Percentiles rank a stretch among this genome's conserved stretches.
Evolutionary conservation across 2,113 vertebrate genomes (phyloP).

Genomic region (Patagioenas fasciata): DNA sequence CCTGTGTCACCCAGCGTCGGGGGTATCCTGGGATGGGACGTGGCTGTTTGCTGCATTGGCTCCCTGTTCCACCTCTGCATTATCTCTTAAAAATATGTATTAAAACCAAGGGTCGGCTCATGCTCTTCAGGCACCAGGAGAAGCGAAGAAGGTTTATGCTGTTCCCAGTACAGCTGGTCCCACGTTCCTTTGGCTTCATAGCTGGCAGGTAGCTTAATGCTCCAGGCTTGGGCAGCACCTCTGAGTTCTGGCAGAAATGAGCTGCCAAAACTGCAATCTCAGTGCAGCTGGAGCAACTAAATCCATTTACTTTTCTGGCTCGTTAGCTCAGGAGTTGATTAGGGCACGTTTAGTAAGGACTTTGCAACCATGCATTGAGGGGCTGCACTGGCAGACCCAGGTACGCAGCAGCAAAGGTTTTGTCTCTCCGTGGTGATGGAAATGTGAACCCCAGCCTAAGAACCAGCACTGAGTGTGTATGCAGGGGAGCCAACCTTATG

Average conservation of each 20-base stretch:
- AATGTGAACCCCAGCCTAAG: not conserved
- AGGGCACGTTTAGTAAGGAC: fast-evolving
- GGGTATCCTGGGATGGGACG: not conserved
- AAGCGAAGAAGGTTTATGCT: not conserved
- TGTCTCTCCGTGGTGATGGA: fast-evolving
- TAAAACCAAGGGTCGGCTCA: fast-evolving
- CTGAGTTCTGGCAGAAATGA: not conserved
- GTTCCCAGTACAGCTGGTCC: not conserved
- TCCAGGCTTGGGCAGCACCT: not conserved
- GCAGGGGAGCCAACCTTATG: not conserved
- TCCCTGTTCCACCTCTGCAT: fast-evolving
- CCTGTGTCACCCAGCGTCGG: fast-evolving
- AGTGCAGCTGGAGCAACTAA: not conserved
- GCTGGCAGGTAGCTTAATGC: not conserved
- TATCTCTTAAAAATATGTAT: not conserved
- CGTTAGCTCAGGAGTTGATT: not conserved
- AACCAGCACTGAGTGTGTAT: not conserved
- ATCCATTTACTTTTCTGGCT: not conserved
- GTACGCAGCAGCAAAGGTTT: not conserved
- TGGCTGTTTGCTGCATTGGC: not conserved
- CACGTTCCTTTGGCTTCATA: not conserved
- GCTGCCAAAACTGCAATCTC: not conserved
- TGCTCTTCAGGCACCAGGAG: not conserved
- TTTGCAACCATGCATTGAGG: fast-evolving
- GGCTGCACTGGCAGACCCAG: not conserved